Conservation (phyloP, 2,113 vertebrate species). For the Tachysurus vachellii region DNA sequence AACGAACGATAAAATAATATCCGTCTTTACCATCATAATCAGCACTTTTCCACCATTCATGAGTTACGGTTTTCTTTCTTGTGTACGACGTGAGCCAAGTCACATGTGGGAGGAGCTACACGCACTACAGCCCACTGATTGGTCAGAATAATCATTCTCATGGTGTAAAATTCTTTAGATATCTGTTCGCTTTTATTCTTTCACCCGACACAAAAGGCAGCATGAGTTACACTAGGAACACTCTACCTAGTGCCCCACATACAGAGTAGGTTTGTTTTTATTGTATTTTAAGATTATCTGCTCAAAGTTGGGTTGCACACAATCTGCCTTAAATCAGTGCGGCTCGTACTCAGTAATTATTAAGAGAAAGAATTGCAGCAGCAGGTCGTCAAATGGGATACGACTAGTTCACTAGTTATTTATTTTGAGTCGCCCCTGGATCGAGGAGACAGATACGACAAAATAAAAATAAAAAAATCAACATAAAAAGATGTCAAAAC, state of each 20-base stretch:
- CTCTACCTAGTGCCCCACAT: not conserved
- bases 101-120: not conserved
- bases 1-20: not conserved
- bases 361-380: not conserved
- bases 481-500: too few relatives aligned
- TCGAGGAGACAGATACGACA: too few relatives aligned
- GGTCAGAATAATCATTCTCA: not conserved
- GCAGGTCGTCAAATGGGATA: not conserved
- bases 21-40: not conserved
- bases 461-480: too few relatives aligned
- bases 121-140: not conserved
- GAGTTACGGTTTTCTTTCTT: too few relatives aligned
- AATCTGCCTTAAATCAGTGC: not conserved
- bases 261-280: not conserved
- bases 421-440: not conserved
- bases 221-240: too few relatives aligned
- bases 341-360: not conserved
- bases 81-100: not conserved
- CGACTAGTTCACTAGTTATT: not conserved
- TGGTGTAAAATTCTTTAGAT: not conserved
- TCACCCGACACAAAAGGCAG: too few relatives aligned
- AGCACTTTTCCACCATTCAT: not conserved
- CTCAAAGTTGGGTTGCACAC: not conserved
- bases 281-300: too few relatives aligned
- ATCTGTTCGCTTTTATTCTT: not conserved